Evolutionary conservation across 2,888 invertebrate genomes (phyloP), one percentile per base, ranked within the genome.

Genomic region (Eurytoma californica): DNA sequence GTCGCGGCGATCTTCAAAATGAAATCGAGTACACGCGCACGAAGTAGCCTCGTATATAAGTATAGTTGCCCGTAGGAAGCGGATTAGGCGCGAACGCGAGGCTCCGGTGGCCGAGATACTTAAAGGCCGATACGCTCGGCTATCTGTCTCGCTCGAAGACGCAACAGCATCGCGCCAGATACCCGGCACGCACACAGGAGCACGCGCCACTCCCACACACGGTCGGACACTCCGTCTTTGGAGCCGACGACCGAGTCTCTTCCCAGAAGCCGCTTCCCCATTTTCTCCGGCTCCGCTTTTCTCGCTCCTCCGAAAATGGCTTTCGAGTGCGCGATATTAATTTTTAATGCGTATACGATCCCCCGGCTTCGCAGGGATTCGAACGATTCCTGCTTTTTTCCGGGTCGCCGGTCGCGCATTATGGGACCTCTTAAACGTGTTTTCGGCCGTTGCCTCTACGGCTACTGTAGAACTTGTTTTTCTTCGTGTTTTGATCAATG

Each of bases 21-120:
- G 7, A 7, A 39, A 39, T 39, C 30, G 30, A 30, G 30, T 5
- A 0, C 30, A 3, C 30, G 7, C 30, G 68, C 14, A 58, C 47
- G 20, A 20, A 58, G 39, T 39, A 57, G 58, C 20, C 69, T 5
- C 24, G 24, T 24, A 16, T 39, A 39, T 39, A 39, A 24, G 24
- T 24, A 20, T 49, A 66, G 39, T 39, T 28, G 68, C 57, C 53
- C 18, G 14, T 28, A 72, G 72, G 13, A 51, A 72, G 30, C 72
- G 61, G 72, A 72, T 72, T 72, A 70, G 57, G 9, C 49, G 58
- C 16, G 55, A n/a, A 47, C 57, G 5, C 3, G 63, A 39, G 66
- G 47, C 57, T 55, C n/a, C 20, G 58, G 39, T 66, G 24, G 74
- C 12, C 67, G 60, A 75, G 74, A 68, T 67, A 39, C 39, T 39